Conservation (phyloP, 2,888 invertebrate species). For the Ophion costatus region DNA sequence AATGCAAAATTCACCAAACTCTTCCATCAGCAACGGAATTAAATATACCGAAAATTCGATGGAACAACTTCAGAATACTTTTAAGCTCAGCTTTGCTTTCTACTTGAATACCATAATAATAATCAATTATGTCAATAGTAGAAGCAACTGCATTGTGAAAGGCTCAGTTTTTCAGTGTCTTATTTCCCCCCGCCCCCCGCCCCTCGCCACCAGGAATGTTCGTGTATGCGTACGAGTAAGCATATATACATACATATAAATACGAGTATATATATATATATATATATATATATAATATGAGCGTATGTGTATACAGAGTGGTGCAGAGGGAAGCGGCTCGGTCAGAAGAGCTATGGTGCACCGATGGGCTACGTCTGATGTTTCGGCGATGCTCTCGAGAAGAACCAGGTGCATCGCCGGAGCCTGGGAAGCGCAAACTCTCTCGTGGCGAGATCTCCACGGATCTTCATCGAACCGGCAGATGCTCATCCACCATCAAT, state of each 20-base stretch:
- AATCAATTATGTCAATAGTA: neutral
- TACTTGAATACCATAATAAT: neutral
- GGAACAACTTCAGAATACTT: neutral
- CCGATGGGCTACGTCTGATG: slow-evolving; percentile 72
- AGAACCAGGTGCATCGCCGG: slow-evolving; percentile 81
- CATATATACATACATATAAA: neutral
- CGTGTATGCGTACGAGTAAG: neutral
- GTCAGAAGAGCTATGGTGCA: slow-evolving; percentile 66
- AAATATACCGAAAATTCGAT: neutral
- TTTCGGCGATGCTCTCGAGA: slow-evolving; percentile 70
- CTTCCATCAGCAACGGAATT: no score
- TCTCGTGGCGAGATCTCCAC: slow-evolving; percentile 61
- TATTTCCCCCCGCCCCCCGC: neutral
- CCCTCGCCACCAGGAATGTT: neutral
- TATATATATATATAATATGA: neutral
- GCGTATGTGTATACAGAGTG: slow-evolving; percentile 40
- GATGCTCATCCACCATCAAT: slow-evolving; percentile 65
- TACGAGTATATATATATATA: neutral
- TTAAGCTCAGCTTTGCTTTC: neutral
- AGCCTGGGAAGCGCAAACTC: slow-evolving; percentile 81
- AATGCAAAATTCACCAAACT: neutral
- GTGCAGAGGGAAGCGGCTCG: slow-evolving; percentile 65
- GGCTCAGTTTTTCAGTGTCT: neutral
- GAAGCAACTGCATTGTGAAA: neutral
- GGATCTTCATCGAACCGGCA: slow-evolving; percentile 63